phyloP scores from a whole-genome alignment of 2,888 invertebrate genomes.

The Epinotia brunnichana region DNA sequence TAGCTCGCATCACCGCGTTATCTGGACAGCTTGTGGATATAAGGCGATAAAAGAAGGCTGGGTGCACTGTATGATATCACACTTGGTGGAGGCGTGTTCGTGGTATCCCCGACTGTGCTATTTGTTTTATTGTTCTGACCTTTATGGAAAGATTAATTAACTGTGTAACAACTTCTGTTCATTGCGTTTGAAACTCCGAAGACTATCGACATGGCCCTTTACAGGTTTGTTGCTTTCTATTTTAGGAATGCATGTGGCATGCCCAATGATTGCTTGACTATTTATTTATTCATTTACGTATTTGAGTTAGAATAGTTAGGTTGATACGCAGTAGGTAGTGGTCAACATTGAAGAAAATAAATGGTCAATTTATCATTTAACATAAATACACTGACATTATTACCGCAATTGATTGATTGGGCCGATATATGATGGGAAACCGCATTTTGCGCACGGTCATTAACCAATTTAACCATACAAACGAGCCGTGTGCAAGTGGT shows the following conservation, averaged over 20 bases:
- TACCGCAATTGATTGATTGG: conserved; percentile 23
- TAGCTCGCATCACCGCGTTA: conserved; percentile 76
- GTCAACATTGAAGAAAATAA: not conserved
- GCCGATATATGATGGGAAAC: conserved; percentile 16
- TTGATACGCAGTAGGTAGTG: not conserved
- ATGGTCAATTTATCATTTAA: not conserved
- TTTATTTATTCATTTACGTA: not conserved
- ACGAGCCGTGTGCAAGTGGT: conserved; percentile 15
- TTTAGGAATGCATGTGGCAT: conserved; percentile 2
- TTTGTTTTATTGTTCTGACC: conserved; percentile 58
- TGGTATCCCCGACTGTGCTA: conserved; percentile 57
- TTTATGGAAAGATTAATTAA: conserved; percentile 56
- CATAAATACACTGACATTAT: not conserved
- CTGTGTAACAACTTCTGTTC: conserved; percentile 50
- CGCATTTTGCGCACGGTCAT: conserved; percentile 35
- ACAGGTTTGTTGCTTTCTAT: conserved; percentile 63
- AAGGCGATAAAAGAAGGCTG: conserved; percentile 72
- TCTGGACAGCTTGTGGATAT: conserved; percentile 73
- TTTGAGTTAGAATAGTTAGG: not conserved
- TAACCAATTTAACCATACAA: conserved; percentile 9
- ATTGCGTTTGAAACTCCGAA: conserved; percentile 58
- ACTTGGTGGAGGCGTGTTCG: conserved; percentile 75
- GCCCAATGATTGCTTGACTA: no score
- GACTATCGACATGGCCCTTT: conserved; percentile 70
- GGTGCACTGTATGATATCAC: conserved; percentile 76